Evolutionary conservation across 2,797 vertebrate genomes (phyloP).

Genomic region (Poecilia wingei): DNA sequence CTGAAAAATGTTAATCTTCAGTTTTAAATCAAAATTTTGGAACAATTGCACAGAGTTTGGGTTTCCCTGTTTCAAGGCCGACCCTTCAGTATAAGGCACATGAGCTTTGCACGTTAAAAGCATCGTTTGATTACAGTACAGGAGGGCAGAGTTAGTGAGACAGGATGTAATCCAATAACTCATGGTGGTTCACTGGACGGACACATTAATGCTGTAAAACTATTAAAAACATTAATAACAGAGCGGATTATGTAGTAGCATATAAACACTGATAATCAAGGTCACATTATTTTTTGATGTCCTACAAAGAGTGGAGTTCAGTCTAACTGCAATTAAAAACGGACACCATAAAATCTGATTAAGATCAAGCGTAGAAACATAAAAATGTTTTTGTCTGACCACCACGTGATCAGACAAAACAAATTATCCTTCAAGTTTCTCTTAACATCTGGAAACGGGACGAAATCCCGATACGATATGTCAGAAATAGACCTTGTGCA

Average conservation of each 20-base stretch:
- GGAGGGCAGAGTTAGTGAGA: constrained; percentile 44
- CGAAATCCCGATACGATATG: constrained; percentile 31
- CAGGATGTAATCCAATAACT: constrained; percentile 27
- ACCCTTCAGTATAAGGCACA: constrained; percentile 70
- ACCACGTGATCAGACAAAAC: background rate
- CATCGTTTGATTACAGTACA: constrained; percentile 61
- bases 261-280: constrained; percentile 8
- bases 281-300: background rate
- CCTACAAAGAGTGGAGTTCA: constrained; percentile 8
- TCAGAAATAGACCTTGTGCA: constrained; percentile 16
- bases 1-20: background rate
- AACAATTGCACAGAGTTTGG: background rate
- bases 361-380: constrained; percentile 2
- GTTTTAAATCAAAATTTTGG: background rate
- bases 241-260: constrained; percentile 15
- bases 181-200: constrained; percentile 48
- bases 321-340: constrained; percentile 4
- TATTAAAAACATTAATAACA: constrained; percentile 18
- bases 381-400: constrained; percentile 6
- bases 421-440: constrained; percentile 38
- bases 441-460: constrained; percentile 8
- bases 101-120: constrained; percentile 59
- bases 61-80: constrained; percentile 8
- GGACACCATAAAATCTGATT: constrained; percentile 39
- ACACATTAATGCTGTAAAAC: constrained; percentile 19